A percentile compares a stretch with the other conserved stretches of the same genome.
Evolutionary conservation across 1,140 invertebrate species (phyloP).

Genomic region (Drosophila ficusphila): DNA sequence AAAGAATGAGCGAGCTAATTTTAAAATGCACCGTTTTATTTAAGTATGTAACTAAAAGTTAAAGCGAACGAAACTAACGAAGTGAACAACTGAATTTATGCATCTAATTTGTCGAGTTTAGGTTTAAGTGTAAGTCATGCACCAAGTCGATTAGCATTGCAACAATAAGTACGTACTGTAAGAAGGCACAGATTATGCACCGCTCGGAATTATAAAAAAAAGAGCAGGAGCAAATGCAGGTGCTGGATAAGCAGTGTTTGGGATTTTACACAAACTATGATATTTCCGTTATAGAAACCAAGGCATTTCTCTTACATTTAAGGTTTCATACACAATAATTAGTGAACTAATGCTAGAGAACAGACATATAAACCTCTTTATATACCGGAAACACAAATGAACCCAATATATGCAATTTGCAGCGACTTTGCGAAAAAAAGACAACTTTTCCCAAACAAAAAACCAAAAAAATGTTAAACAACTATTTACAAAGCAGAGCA

Average conservation of each 20-base stretch:
- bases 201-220: not conserved
- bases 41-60: conserved; percentile 17
- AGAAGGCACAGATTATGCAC: conserved; percentile 13
- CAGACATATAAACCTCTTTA: conserved; percentile 65
- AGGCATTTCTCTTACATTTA: conserved; percentile 79
- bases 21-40: conserved; percentile 52
- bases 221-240: not conserved
- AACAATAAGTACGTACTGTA: conserved; percentile 55
- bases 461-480: conserved; percentile 64
- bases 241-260: conserved; percentile 14
- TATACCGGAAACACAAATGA: conserved; percentile 55
- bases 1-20: conserved; percentile 33
- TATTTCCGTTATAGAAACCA: conserved; percentile 77
- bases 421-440: conserved; percentile 32
- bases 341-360: conserved; percentile 77
- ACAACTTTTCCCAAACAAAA: conserved; percentile 48
- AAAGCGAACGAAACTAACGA: conserved; percentile 54
- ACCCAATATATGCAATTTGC: conserved; percentile 37
- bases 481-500: conserved; percentile 75
- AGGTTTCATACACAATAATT: conserved; percentile 82
- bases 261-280: conserved; percentile 60
- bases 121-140: conserved; percentile 68
- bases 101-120: conserved; percentile 59
- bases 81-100: conserved; percentile 71
- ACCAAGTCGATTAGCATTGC: conserved; percentile 77